Base-by-base conservation (phyloP, 1,140 invertebrate genomes). In the Thalassaphorura encarpata region DNA sequence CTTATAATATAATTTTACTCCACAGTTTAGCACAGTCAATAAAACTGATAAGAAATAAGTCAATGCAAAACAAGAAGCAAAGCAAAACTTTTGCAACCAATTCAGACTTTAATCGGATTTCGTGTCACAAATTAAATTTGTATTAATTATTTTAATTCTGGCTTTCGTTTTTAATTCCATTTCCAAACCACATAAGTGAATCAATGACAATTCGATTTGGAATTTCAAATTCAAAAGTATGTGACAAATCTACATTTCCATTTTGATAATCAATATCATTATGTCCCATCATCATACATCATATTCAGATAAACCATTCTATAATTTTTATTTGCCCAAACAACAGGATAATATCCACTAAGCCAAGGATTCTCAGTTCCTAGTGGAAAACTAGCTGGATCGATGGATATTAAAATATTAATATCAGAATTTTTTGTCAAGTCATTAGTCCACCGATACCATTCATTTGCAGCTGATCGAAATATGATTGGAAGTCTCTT, bases 201-300 rank as follows among this genome's bases (percentile, higher is more conserved):
- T 58, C 31, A 19, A 58, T 33, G 6, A 58, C 39, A 11, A 58
- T 26, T 47, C 33, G 24, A 26, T 58, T 58, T 43, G 54, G 58
- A 26, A n/a, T 19, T 23, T 42, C 27, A 13, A 21, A 28, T 28
- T 54, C 58, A 29, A 54, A 60, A 5, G 58, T 43, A 18, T 36
- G 41, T 21, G 58, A 60, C 28, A 54, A 29, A n/a, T 48, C 42
- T 1, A 21, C 19, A 28, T 60, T 60, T 1, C 58, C 58, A 45
- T 60, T 53, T 5, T 11, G 6, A 18, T 60, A 60, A 46, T 60
- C 58, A 21, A 60, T 60, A 52, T 55, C 58, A 52, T 60, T 56
- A 40, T 60, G 58, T 15, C 58, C 58, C 58, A 43, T 43, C 6
- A 8, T 43, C 19, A 43, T 13, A 18, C n/a, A n/a, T n/a, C n/a